A percentile compares a stretch with the other conserved stretches of the same genome.
phyloP scores from a whole-genome alignment of 2,113 vertebrate species.

The Pica pica region DNA sequence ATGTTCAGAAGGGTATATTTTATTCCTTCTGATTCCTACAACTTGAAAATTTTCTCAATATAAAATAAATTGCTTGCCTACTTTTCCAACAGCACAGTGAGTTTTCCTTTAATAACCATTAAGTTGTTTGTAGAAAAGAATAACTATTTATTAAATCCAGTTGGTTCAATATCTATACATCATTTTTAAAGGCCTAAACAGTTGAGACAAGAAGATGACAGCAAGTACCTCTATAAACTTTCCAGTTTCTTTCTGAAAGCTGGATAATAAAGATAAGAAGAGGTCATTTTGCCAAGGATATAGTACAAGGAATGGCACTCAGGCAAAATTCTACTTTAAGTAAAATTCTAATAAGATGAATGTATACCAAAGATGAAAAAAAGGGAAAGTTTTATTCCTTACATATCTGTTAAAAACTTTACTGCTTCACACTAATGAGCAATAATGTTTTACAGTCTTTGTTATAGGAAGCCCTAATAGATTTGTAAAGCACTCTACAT shows the following conservation, averaged over 20 bases:
- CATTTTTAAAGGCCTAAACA: not conserved
- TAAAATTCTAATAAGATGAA: not conserved
- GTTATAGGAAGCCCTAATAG: not conserved
- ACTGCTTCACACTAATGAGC: not conserved
- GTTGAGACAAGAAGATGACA: not conserved
- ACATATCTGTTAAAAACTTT: not conserved
- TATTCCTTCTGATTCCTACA: not conserved
- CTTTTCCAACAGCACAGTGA: not conserved
- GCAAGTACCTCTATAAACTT: slow-evolving; percentile 1
- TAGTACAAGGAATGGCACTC: not conserved
- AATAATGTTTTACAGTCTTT: slow-evolving; percentile 11
- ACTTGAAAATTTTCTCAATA: not conserved
- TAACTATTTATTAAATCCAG: slow-evolving; percentile 17
- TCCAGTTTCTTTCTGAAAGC: slow-evolving; percentile 7
- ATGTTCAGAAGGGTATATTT: not conserved
- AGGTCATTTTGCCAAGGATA: not conserved
- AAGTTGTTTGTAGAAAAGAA: not conserved
- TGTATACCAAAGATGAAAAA: not conserved
- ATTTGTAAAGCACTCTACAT: not conserved
- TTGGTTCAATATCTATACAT: slow-evolving; percentile 17
- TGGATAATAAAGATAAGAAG: slow-evolving; percentile 56
- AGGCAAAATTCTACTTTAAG: not conserved
- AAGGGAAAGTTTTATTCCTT: not conserved
- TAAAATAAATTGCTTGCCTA: not conserved
- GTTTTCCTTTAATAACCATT: not conserved